Percentiles rank a stretch among this genome's conserved stretches.
Conservation (phyloP, 2,797 vertebrate genomes). For the Forpus xanthops region DNA sequence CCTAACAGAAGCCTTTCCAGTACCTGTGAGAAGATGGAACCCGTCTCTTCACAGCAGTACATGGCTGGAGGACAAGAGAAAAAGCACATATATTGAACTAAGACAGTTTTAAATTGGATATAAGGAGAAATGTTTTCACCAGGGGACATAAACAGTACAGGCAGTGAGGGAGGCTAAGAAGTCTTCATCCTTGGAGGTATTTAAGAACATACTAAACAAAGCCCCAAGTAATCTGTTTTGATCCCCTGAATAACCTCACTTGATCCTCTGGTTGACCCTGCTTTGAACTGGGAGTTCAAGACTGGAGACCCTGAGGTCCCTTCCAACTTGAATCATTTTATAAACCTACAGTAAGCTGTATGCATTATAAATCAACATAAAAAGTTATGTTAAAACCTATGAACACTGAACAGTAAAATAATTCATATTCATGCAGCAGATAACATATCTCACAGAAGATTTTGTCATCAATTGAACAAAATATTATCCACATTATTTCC, state of each 20-base stretch:
- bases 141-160: neutral
- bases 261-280: neutral
- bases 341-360: neutral
- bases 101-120: neutral
- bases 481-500: neutral
- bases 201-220: neutral
- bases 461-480: neutral
- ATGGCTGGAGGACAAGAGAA: neutral
- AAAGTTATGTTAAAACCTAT: neutral
- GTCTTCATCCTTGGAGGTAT: neutral
- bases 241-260: neutral
- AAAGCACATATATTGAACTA: neutral
- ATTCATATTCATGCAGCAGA: neutral
- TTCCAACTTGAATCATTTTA: neutral
- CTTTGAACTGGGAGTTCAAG: neutral
- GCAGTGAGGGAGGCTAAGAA: neutral
- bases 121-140: neutral
- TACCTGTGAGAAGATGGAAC: neutral
- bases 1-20: neutral
- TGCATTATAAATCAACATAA: neutral
- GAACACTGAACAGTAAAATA: neutral
- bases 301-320: neutral
- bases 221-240: neutral
- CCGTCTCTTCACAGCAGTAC: neutral
- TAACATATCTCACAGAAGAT: neutral